These are phyloP conservation scores for Formicarius rufipectus DNA, from an alignment of 2,113 vertebrate genomes.

Conservation along the genomic window DNA sequence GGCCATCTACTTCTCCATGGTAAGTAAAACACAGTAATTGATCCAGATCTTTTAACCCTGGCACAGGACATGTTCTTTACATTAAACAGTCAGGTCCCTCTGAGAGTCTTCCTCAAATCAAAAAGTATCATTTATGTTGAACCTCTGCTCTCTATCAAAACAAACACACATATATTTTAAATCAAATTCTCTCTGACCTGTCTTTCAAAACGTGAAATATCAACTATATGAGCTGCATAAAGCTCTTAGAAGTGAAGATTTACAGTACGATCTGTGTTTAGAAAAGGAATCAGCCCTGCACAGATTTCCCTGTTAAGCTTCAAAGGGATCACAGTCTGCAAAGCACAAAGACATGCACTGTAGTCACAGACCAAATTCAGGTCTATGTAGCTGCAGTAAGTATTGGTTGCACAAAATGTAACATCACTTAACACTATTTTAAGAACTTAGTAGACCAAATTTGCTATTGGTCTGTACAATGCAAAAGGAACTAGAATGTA, in stretches of 20 bases:
- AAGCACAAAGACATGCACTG: not conserved
- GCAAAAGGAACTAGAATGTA: not conserved
- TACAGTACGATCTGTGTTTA: not conserved
- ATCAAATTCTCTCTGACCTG: not conserved
- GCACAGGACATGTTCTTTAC: not conserved
- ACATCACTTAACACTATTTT: not conserved
- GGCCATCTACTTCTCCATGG: not conserved
- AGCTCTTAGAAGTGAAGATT: not conserved
- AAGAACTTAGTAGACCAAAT: not conserved
- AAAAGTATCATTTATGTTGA: not conserved
- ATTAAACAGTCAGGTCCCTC: not conserved
- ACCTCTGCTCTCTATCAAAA: not conserved
- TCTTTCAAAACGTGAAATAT: not conserved
- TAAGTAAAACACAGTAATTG: conserved; percentile 14
- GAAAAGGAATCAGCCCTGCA: not conserved
- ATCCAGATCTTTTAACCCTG: not conserved
- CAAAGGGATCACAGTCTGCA: not conserved
- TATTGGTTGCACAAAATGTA: not conserved
- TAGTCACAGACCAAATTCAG: not conserved
- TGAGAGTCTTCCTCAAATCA: conserved; percentile 24
- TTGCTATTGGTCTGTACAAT: not conserved
- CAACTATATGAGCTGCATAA: not conserved
- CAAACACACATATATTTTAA: not conserved
- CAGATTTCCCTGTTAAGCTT: not conserved
- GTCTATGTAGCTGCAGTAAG: not conserved